Evolutionary conservation across 2,113 vertebrate species (phyloP).

Genomic region (Pituophis catenifer): DNA sequence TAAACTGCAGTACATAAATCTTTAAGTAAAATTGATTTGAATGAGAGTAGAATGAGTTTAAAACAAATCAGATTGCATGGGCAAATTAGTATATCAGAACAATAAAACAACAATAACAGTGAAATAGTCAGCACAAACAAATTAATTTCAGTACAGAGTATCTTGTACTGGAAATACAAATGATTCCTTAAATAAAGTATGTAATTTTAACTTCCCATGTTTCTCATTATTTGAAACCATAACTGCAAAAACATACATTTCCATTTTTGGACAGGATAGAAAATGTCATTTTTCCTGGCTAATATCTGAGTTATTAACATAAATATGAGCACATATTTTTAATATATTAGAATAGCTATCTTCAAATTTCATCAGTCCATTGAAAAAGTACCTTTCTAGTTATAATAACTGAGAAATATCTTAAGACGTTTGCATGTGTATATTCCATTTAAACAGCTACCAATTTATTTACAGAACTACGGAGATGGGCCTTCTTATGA

Average conservation of each 20-base stretch:
- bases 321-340: not conserved
- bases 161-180: not conserved
- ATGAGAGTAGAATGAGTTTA: not conserved
- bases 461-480: constrained; percentile 77
- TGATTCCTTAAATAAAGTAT: not conserved
- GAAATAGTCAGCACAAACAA: not conserved
- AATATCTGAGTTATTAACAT: not conserved
- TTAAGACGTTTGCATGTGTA: not conserved
- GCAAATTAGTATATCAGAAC: not conserved
- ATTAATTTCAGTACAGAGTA: not conserved
- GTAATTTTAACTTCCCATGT: not conserved
- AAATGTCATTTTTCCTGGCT: not conserved
- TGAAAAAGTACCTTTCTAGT: not conserved
- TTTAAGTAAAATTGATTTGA: not conserved
- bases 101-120: not conserved
- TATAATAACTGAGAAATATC: not conserved
- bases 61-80: not conserved
- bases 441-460: not conserved
- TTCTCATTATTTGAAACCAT: not conserved
- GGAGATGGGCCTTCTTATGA: constrained; percentile 88
- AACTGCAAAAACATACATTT: not conserved
- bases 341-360: not conserved
- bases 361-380: not conserved
- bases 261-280: not conserved
- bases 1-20: not conserved